Evolutionary conservation across 2,888 invertebrate species (phyloP).

Genomic region (Stratiomys singularior): DNA sequence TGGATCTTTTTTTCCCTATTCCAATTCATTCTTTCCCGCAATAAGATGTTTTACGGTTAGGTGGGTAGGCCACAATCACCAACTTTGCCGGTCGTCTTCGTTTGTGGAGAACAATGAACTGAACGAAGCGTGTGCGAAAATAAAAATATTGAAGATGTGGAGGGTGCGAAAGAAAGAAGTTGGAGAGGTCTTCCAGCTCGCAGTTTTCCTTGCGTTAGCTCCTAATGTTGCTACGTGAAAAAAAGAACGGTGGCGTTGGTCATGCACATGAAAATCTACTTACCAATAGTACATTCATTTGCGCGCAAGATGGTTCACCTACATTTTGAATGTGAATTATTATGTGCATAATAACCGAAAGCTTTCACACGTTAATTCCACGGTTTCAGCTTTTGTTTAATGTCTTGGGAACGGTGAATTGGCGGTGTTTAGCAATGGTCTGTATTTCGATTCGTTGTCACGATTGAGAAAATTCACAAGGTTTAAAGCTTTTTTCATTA

Average conservation of each 20-base stretch:
- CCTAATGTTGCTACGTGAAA: neutral
- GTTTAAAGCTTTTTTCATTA: too few species aligned
- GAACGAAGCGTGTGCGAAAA: constrained; percentile 27
- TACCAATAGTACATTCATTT: too few species aligned
- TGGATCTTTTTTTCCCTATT: neutral
- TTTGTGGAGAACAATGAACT: constrained; percentile 35
- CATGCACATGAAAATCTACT: neutral
- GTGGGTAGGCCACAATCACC: constrained; percentile 21
- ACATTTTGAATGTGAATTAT: neutral
- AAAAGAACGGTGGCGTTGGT: neutral
- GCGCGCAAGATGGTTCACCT: too few species aligned
- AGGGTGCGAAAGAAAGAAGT: neutral
- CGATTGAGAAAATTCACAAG: too few species aligned
- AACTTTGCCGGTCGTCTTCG: neutral
- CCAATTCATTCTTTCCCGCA: constrained; percentile 13
- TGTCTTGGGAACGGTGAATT: too few species aligned
- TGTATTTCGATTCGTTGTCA: too few species aligned
- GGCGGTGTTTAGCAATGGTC: too few species aligned
- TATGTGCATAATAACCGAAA: constrained; percentile 1
- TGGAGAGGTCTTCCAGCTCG: neutral
- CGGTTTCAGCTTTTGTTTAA: neutral
- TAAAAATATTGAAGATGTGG: too few species aligned
- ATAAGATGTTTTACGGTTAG: constrained; percentile 32
- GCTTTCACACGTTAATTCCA: neutral
- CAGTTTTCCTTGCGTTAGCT: too few species aligned